Evolutionary conservation across 1,140 invertebrate species (phyloP).

Genomic region (Drosophila sproati): DNA sequence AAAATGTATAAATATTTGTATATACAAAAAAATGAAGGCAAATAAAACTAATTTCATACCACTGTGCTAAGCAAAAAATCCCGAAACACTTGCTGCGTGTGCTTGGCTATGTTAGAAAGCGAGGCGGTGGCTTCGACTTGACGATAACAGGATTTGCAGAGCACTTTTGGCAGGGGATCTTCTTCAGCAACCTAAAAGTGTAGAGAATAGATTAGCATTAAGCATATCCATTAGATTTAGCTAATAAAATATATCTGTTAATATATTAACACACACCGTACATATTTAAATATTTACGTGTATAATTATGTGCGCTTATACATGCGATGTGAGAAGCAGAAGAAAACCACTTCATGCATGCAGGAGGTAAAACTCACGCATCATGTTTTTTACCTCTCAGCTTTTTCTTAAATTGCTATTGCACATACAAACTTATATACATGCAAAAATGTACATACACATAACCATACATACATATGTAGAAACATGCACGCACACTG

Average conservation of each 20-base stretch:
- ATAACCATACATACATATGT: background rate
- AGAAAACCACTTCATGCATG: background rate
- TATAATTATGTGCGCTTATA: background rate
- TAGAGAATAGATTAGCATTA: background rate
- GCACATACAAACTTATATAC: background rate
- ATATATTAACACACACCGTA: background rate
- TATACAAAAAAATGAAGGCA: background rate
- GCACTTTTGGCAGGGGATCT: conserved; percentile 73
- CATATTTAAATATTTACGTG: conserved; percentile 2
- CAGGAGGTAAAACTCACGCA: conserved; percentile 1
- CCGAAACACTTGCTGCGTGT: conserved; percentile 71
- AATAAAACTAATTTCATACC: conserved; percentile 38
- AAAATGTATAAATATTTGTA: background rate
- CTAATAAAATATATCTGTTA: background rate
- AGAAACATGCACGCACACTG: background rate
- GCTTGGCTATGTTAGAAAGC: conserved; percentile 78
- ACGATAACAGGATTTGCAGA: conserved; percentile 79
- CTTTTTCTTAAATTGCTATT: conserved; percentile 3
- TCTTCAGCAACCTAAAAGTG: conserved; percentile 65
- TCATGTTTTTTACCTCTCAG: conserved; percentile 1
- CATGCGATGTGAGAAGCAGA: background rate
- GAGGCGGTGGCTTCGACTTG: conserved; percentile 80
- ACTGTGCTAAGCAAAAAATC: conserved; percentile 75
- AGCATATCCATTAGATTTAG: too few species aligned
- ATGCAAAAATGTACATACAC: background rate